Percentiles rank a stretch among this genome's conserved stretches.
Evolutionary conservation across 2,797 vertebrate genomes (phyloP).

Genomic region (Paramormyrops hopkinsi): DNA sequence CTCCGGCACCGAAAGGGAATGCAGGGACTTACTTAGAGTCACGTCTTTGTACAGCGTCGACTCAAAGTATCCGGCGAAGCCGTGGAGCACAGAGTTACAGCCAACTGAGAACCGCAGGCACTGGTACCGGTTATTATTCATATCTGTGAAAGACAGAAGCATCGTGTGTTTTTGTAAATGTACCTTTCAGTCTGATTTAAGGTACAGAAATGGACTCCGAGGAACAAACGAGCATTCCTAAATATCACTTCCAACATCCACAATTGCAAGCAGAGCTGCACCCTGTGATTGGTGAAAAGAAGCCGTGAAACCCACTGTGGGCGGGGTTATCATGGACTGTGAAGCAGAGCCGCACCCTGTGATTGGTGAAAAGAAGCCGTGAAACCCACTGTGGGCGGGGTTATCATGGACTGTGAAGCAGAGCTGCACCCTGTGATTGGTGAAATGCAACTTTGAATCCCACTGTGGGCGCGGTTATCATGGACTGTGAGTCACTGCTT

Average conservation of each 20-base stretch:
- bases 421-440: background rate
- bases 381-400: background rate
- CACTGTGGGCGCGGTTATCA: background rate
- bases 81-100: slow-evolving; percentile 82
- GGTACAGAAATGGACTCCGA: background rate
- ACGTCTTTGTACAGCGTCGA: slow-evolving; percentile 82
- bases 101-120: slow-evolving; percentile 72
- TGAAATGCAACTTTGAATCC: background rate
- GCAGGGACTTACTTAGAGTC: slow-evolving; percentile 72
- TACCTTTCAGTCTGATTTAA: background rate
- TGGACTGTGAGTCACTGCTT: background rate
- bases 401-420: background rate
- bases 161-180: background rate
- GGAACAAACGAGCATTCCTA: background rate
- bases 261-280: background rate
- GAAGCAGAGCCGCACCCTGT: background rate
- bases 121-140: slow-evolving; percentile 84
- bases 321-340: background rate
- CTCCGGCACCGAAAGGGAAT: background rate
- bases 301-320: background rate
- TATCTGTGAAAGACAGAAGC: slow-evolving; percentile 56
- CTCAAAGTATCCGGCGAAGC: slow-evolving; percentile 88
- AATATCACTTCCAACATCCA: background rate
- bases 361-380: background rate
- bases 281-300: background rate